These are phyloP conservation scores for Epistrophe eligans DNA, from an alignment of 2,888 invertebrate species.

Conservation along the genomic window DNA sequence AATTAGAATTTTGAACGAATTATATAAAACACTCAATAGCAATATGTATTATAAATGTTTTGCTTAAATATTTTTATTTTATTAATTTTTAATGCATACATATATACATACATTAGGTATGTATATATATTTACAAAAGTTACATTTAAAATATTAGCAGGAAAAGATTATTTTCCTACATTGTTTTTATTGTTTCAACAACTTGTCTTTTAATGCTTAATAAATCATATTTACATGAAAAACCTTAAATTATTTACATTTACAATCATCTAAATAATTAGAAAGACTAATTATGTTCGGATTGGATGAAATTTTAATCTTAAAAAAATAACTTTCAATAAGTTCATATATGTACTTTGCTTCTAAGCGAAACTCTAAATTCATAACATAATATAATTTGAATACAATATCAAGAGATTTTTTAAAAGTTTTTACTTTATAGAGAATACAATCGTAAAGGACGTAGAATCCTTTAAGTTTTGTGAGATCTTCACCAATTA, in stretches of 20 bases:
- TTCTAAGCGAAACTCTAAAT: conserved; percentile 15
- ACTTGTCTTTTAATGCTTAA: neutral
- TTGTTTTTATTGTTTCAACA: neutral
- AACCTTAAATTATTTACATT: neutral
- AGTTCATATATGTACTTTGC: conserved; percentile 23
- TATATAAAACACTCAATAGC: no score
- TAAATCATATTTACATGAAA: neutral
- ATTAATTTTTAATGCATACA: no score
- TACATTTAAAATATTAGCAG: neutral
- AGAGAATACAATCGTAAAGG: conserved; percentile 37
- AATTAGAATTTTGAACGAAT: no score
- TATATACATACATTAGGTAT: no score
- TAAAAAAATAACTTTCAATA: conserved; percentile 32
- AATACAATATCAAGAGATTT: conserved; percentile 54
- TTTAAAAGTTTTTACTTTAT: conserved; percentile 35
- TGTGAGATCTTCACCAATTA: conserved; percentile 42
- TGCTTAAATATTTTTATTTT: no score
- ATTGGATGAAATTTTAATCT: conserved; percentile 22
- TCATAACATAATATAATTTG: conserved; percentile 57
- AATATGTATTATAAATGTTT: no score
- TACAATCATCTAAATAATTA: conserved; percentile 16
- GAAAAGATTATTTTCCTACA: neutral
- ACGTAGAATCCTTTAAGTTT: conserved; percentile 57
- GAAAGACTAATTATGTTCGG: conserved; percentile 12
- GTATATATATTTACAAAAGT: neutral